Percentiles rank a stretch among this genome's conserved stretches.
Conservation (phyloP, 2,797 vertebrate genomes). For the Galago senegalensis region DNA sequence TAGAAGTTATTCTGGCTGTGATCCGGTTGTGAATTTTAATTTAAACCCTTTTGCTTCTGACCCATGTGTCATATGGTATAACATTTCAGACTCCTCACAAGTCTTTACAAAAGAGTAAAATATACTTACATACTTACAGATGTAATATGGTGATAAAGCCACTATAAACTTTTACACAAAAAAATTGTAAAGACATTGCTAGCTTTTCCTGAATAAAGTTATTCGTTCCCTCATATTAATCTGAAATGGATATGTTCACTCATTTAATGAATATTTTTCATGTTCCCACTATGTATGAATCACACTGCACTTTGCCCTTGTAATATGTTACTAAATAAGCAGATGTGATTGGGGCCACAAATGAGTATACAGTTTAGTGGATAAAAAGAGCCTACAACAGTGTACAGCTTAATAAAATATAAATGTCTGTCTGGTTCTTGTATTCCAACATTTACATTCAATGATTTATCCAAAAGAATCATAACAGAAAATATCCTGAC, state of each 20-base stretch:
- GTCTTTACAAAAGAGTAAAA: not conserved
- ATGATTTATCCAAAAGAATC: not conserved
- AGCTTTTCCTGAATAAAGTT: not conserved
- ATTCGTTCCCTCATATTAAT: not conserved
- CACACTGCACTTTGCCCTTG: not conserved
- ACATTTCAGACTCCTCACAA: not conserved
- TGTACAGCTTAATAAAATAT: not conserved
- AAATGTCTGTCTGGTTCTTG: not conserved
- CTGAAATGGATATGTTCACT: not conserved
- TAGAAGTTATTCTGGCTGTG: not conserved
- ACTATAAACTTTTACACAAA: constrained; percentile 16
- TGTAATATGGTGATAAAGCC: constrained; percentile 28
- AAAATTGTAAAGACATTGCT: not conserved
- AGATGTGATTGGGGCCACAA: not conserved
- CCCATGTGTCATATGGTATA: not conserved
- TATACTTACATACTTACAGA: not conserved
- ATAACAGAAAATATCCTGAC: not conserved
- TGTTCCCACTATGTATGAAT: not conserved
- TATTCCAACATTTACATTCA: not conserved
- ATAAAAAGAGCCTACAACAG: not conserved
- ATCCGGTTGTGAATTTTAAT: not conserved
- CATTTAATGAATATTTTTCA: not conserved
- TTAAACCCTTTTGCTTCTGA: not conserved
- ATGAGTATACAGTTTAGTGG: not conserved
- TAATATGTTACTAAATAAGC: not conserved